phyloP scores from a whole-genome alignment of 2,797 vertebrate genomes.

The Eospalax fontanierii region DNA sequence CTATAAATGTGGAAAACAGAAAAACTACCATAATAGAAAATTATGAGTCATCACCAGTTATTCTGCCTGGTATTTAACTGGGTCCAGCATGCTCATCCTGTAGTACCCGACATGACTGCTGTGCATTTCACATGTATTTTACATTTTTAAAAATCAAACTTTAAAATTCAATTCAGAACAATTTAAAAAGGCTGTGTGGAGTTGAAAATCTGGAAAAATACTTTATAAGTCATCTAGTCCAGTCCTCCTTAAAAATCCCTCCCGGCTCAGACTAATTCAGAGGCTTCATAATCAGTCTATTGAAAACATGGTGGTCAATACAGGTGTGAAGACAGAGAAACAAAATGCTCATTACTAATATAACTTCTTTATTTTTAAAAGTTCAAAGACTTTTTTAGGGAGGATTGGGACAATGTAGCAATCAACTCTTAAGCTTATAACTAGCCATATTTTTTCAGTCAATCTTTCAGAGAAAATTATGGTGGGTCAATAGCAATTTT shows the following conservation, averaged over 20 bases:
- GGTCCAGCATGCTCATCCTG: too few relatives aligned
- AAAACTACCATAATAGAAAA: neutral
- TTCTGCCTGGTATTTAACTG: neutral
- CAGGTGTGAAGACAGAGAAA: neutral
- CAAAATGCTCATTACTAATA: neutral
- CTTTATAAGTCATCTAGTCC: neutral
- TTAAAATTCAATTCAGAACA: conserved; percentile 24
- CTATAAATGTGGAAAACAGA: neutral
- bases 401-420: neutral
- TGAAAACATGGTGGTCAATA: neutral
- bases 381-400: neutral
- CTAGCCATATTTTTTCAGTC: neutral
- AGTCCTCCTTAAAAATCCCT: neutral
- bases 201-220: neutral
- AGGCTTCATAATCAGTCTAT: neutral
- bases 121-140: neutral
- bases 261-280: neutral
- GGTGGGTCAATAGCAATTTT: too few relatives aligned
- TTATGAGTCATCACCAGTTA: neutral
- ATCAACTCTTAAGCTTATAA: neutral
- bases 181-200: neutral
- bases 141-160: neutral
- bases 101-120: fast-evolving
- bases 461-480: neutral
- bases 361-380: neutral